Evolutionary conservation across 2,113 vertebrate species (phyloP), one percentile per base, ranked within the genome.

Genomic region (Callaeas wilsoni): DNA sequence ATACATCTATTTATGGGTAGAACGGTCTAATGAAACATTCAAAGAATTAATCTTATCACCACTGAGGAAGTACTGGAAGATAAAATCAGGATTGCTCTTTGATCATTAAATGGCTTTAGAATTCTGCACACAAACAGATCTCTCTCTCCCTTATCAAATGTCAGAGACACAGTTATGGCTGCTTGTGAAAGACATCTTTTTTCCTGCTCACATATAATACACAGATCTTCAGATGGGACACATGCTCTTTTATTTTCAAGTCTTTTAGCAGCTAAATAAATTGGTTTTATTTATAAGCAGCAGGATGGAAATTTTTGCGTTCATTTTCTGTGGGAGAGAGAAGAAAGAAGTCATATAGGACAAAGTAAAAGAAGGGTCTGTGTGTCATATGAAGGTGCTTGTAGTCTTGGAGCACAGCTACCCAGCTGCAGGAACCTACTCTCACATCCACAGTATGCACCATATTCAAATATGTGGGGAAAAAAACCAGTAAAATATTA

Each of bases 21-120:
- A 90, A 30, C 1, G 13, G 19, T 44, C 67, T 80, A 95, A 92
- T 5, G 12, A 57, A 88, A 78, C 85, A 92, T 75, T 92, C 89
- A 90, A 95, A 96, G 85, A 93, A 92, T 93, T 95, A 93, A 89
- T 92, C 93, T 96, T 96, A 96, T 96, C 93, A 64, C 44, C 46
- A 79, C 52, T 64, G 79, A 95, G 93, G 93, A 95, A 96, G 90
- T 88, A 80, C 76, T 70, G 74, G 37, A 84, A 93, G 94, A 96
- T 90, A 96, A 94, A 92, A 96, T 97, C 94, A 95, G 73, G 26
- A 84, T 87, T 89, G 64, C 76, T 93, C 88, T 95, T 96, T 95
- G 90, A 96, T 96, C 92, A 56, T 87, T 94, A 88, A 95, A 96
- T 80, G 71, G 52, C 68, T 94, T 84, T 56, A 90, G 88, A 93